These are phyloP conservation scores for Helostoma temminkii DNA, from an alignment of 2,797 vertebrate species.

Conservation along the genomic window DNA sequence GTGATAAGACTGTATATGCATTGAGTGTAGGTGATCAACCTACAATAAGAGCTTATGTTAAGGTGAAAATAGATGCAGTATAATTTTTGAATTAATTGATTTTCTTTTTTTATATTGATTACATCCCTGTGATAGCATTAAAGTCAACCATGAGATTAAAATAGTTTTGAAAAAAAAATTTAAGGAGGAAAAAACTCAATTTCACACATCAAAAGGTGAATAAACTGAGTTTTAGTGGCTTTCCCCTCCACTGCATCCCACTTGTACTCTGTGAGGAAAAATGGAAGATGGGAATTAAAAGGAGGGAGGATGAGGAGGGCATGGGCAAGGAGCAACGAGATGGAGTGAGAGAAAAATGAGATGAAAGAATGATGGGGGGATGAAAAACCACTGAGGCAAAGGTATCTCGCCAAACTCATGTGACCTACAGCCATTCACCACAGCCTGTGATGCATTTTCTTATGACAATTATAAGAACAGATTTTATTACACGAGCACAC, in stretches of 20 bases:
- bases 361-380: conserved; percentile 41
- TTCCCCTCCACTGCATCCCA: conserved; percentile 58
- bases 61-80: no score
- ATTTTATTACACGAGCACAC: conserved; percentile 50
- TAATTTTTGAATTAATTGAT: not conserved
- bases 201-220: conserved; percentile 77
- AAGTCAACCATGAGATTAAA: conserved; percentile 22
- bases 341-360: conserved; percentile 25
- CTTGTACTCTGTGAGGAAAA: conserved; percentile 43
- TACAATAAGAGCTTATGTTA: no score
- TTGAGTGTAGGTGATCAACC: no score
- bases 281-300: conserved; percentile 57
- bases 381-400: conserved; percentile 13
- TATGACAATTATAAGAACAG: conserved; percentile 55
- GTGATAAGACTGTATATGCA: no score
- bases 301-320: conserved; percentile 28
- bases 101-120: not conserved
- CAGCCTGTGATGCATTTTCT: conserved; percentile 53
- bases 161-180: conserved; percentile 4
- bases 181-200: conserved; percentile 65
- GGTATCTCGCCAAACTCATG: conserved; percentile 31
- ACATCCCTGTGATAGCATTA: conserved; percentile 11
- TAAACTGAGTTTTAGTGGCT: conserved; percentile 61
- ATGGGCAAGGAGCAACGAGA: conserved; percentile 17
- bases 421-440: conserved; percentile 52